phyloP scores from a whole-genome alignment of 2,888 invertebrate genomes.

The Xylota segnis region DNA sequence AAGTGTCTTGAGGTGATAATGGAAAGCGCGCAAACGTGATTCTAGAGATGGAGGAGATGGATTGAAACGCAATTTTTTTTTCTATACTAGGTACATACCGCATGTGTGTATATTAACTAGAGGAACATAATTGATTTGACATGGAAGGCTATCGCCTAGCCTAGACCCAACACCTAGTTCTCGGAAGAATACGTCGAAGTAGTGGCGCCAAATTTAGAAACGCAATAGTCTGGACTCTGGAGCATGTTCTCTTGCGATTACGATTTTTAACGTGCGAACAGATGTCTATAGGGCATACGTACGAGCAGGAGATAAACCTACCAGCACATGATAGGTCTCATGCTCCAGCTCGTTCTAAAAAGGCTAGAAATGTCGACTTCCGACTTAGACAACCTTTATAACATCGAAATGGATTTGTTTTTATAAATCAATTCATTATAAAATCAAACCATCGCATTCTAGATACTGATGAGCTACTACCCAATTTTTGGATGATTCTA shows the following conservation, averaged over 20 bases:
- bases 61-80: slow-evolving; percentile 45
- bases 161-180: background rate
- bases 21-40: slow-evolving; percentile 8
- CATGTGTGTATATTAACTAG: too few species aligned
- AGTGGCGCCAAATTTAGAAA: slow-evolving; percentile 5
- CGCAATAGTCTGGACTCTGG: slow-evolving; percentile 8
- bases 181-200: background rate
- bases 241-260: background rate
- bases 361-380: background rate
- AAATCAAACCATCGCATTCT: background rate
- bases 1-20: slow-evolving; percentile 52
- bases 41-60: background rate
- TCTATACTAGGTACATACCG: background rate
- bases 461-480: background rate
- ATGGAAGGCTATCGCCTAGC: slow-evolving; percentile 27
- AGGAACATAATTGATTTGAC: background rate
- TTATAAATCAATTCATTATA: background rate
- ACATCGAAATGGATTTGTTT: background rate
- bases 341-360: background rate
- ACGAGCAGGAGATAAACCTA: slow-evolving; percentile 2
- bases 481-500: background rate
- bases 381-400: background rate
- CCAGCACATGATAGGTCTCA: background rate
- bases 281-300: background rate
- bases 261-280: background rate